Conservation (phyloP, 2,888 invertebrate genomes). For the Leptopterna dolabrata region DNA sequence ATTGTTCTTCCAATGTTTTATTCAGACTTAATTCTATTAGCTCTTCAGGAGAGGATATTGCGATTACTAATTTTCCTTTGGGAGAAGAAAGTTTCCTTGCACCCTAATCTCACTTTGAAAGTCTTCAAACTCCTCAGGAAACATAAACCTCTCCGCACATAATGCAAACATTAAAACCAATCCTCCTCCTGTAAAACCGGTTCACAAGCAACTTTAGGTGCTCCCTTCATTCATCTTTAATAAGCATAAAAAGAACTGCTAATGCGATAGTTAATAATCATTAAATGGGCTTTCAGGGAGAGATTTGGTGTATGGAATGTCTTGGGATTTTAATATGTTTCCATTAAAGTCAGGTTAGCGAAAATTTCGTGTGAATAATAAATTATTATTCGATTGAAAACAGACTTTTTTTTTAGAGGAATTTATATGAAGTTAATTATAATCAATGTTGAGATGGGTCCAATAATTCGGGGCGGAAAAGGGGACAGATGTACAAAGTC, state of each 20-base stretch:
- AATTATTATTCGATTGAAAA: no score
- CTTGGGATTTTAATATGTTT: background rate
- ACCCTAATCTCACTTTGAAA: constrained; percentile 41
- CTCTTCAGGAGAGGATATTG: constrained; percentile 29
- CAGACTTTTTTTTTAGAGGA: no score
- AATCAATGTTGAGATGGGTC: no score
- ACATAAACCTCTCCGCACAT: constrained; percentile 23
- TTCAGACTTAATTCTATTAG: constrained; percentile 35
- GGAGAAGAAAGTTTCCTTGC: constrained; percentile 6
- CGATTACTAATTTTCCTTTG: constrained; percentile 31
- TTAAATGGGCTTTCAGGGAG: background rate
- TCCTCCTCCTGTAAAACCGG: background rate
- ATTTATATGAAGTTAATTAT: no score
- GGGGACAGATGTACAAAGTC: no score
- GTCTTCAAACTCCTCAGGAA: constrained; percentile 13
- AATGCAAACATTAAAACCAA: constrained; percentile 23
- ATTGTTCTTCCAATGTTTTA: constrained; percentile 21
- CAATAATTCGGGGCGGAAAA: no score
- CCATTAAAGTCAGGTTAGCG: background rate
- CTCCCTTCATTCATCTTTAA: background rate
- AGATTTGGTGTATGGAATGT: background rate
- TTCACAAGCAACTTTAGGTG: background rate
- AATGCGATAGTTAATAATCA: background rate
- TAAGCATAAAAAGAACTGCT: background rate
- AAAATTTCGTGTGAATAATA: no score